Conservation (phyloP, 2,797 vertebrate genomes). For the Columba guinea region DNA sequence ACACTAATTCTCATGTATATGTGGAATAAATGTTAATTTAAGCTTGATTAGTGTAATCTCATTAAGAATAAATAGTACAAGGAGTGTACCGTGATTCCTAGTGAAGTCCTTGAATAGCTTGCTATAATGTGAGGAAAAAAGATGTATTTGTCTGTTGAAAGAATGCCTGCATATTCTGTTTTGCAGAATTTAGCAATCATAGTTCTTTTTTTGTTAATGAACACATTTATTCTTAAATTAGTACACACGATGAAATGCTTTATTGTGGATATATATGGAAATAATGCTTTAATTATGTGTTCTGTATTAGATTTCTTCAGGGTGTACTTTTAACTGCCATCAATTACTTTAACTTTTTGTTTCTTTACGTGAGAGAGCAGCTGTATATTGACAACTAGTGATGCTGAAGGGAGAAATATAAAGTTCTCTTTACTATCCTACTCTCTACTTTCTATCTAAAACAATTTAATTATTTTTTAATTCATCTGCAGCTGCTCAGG, state of each 20-base stretch:
- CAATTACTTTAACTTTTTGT: slow-evolving; percentile 31
- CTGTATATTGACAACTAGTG: slow-evolving; percentile 3
- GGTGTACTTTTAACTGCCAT: neutral
- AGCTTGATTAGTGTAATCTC: slow-evolving; percentile 24
- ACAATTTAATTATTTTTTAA: slow-evolving; percentile 63
- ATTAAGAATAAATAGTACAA: slow-evolving; percentile 39
- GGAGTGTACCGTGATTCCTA: neutral
- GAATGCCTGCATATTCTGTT: neutral
- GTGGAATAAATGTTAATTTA: slow-evolving; percentile 19
- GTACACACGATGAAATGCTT: neutral
- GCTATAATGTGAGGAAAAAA: neutral
- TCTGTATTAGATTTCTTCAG: neutral
- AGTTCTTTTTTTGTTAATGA: neutral
- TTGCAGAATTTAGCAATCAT: neutral
- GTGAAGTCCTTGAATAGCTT: slow-evolving; percentile 24
- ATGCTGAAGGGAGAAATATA: slow-evolving; percentile 22
- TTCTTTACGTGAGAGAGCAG: slow-evolving; percentile 20
- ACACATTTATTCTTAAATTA: neutral
- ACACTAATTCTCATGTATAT: neutral
- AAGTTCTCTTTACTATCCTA: slow-evolving; percentile 3
- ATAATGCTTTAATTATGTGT: neutral
- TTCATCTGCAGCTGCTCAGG: slow-evolving; percentile 57
- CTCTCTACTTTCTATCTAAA: neutral
- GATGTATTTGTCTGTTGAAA: neutral
- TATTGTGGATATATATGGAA: neutral